phyloP scores from a whole-genome alignment of 2,888 invertebrate species.

The Euclidia mi region DNA sequence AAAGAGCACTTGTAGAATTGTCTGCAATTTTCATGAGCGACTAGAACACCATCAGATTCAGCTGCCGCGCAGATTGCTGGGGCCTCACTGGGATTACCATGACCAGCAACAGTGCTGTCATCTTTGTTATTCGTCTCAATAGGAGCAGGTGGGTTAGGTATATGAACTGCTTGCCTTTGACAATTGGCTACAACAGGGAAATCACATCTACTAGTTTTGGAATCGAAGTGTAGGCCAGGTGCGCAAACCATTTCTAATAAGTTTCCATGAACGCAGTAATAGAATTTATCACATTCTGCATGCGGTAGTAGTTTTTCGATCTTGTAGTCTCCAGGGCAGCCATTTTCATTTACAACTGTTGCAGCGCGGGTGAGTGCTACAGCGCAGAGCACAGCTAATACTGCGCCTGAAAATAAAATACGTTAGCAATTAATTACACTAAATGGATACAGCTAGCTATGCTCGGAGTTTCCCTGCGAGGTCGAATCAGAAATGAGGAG shows the following conservation, averaged over 20 bases:
- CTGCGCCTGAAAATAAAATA: slow-evolving; percentile 33
- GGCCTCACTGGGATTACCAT: slow-evolving; percentile 55
- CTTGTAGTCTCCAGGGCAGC: slow-evolving; percentile 23
- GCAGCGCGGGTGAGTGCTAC: slow-evolving; percentile 19
- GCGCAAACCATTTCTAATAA: neutral
- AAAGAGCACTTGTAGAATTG: slow-evolving; percentile 64
- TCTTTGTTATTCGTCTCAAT: neutral
- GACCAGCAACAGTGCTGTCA: neutral
- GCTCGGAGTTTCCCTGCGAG: too few species aligned
- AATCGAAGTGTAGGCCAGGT: neutral
- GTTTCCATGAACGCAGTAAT: neutral
- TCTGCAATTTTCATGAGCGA: slow-evolving; percentile 67
- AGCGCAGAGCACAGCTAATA: slow-evolving; percentile 27
- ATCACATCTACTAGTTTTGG: neutral
- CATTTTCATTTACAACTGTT: slow-evolving; percentile 17
- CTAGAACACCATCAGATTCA: slow-evolving; percentile 54
- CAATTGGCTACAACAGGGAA: slow-evolving; percentile 6
- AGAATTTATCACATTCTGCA: neutral
- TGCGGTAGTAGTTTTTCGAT: neutral
- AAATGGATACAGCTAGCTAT: too few species aligned
- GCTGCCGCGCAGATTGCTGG: slow-evolving; percentile 53
- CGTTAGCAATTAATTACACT: neutral
- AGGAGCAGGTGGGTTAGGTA: neutral
- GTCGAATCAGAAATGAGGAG: too few species aligned
- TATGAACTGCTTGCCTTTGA: neutral